Conservation (phyloP, 2,113 vertebrate genomes). For the Pavo muticus region DNA sequence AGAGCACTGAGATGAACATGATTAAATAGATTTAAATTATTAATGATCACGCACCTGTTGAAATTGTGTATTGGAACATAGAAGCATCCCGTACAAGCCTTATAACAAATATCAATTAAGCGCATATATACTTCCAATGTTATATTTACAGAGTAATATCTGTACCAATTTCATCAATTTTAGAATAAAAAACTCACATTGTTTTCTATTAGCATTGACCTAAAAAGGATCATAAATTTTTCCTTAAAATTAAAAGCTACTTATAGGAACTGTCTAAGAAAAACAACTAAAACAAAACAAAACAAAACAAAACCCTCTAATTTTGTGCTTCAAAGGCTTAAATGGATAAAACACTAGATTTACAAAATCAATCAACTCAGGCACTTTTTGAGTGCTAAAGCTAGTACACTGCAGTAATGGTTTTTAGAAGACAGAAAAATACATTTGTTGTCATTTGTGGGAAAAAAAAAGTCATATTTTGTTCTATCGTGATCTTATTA, state of each 20-base stretch:
- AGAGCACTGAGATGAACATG: background rate
- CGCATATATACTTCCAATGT: background rate
- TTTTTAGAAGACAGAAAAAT: background rate
- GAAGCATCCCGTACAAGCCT: background rate
- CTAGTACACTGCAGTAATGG: conserved; percentile 7
- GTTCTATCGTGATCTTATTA: background rate
- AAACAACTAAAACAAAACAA: background rate
- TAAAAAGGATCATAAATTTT: background rate
- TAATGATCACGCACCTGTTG: background rate
- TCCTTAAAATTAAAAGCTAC: conserved; percentile 9
- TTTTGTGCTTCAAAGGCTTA: conserved; percentile 25
- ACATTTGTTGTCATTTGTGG: conserved; percentile 14
- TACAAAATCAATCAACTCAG: conserved; percentile 20
- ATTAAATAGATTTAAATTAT: background rate
- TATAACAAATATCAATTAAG: background rate
- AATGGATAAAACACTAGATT: conserved; percentile 9
- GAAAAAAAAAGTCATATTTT: background rate
- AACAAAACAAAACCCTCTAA: background rate
- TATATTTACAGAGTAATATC: background rate
- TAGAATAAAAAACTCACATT: background rate
- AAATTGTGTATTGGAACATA: background rate
- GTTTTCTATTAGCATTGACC: conserved; percentile 3
- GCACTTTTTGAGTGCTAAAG: conserved; percentile 10
- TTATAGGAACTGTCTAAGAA: conserved; percentile 4
- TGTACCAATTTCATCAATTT: background rate